Evolutionary conservation across 1,140 invertebrate species (phyloP), one percentile per base, ranked within the genome.

Genomic region (Papilio dardanus): DNA sequence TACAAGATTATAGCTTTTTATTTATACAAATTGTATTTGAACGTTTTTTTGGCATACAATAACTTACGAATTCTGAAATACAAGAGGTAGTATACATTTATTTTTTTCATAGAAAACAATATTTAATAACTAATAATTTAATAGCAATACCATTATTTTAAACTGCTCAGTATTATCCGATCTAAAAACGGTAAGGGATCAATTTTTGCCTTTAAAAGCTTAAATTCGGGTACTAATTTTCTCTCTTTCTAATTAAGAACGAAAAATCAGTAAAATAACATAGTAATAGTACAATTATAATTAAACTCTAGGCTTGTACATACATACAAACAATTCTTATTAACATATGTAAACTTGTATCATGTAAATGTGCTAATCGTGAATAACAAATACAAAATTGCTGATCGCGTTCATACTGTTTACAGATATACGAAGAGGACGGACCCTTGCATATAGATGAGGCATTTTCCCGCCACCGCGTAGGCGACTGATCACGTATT

Each of bases 401-500:
- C 69, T 50, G 69, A 74, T 54, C 42, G 30, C n/a, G 76, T 74
- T 21, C 16, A 31, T 37, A 74, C 76, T 80, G 82, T 80, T 81
- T 33, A 78, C 81, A 84, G 86, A 83, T 83, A 86, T 86, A 80
- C 82, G 83, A 80, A 86, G 86, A 80, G 81, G 84, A 81, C 82
- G 80, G 83, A 82, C 81, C 83, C 80, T 65, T 77, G 85, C 83
- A 88, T 88, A 83, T 86, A 88, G 75, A 85, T 84, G 83, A 81
- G 82, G 79, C 80, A 84, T 87, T 86, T 85, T 74, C 79, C 79
- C 79, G 78, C 66, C 79, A 77, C 66, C 50, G 73, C 71, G 54
- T 42, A 54, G 37, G 77, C 75, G 67, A 81, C 74, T 83, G 82
- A 87, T 88, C 84, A 87, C 75, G 82, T 89, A 89, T 89, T 89